Evolutionary conservation across 2,797 vertebrate species (phyloP).

Genomic region (Phataginus tricuspis): DNA sequence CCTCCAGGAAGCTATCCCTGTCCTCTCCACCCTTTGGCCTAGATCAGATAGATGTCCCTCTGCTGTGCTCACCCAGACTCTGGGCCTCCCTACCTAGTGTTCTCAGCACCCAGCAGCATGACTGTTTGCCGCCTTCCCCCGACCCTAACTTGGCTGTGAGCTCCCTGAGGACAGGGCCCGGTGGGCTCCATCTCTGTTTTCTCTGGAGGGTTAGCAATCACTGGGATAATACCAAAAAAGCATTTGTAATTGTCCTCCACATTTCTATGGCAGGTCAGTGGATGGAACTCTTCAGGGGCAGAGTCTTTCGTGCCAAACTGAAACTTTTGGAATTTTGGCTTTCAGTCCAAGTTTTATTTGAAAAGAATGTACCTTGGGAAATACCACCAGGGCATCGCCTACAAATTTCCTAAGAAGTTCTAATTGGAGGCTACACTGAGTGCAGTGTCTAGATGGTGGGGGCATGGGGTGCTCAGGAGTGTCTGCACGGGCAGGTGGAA

Average conservation of each 20-base stretch:
- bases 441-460: background rate
- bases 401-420: constrained; percentile 18
- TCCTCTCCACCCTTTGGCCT: background rate
- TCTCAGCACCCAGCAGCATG: background rate
- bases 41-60: background rate
- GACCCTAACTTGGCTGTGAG: background rate
- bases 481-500: background rate
- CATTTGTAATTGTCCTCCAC: background rate
- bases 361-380: constrained; percentile 4
- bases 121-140: background rate
- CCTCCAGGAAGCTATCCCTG: constrained; percentile 13
- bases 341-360: background rate
- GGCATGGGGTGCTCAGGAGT: background rate
- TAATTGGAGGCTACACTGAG: background rate
- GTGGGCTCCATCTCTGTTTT: background rate
- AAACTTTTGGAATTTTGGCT: background rate
- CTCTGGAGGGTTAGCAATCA: background rate
- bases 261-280: background rate
- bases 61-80: background rate
- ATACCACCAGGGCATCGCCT: background rate
- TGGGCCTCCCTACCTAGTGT: fast-evolving
- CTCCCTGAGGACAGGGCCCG: background rate
- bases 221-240: background rate
- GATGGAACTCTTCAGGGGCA: background rate
- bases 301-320: background rate